Conservation (phyloP, 2,888 invertebrate species). For the Caradrina kadenii region DNA sequence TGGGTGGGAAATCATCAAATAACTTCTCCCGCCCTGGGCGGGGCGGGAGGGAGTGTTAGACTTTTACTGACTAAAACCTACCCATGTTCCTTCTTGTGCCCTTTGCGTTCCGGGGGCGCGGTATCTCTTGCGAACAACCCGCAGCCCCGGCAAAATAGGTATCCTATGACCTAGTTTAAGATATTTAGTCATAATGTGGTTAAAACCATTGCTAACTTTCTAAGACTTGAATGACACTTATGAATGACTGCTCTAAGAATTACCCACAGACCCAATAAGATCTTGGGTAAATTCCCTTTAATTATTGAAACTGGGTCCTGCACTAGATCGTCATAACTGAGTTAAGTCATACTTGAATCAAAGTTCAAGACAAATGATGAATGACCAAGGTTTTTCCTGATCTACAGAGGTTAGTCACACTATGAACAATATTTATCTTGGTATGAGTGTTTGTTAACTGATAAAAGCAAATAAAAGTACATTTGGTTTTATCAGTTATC, state of each 20-base stretch:
- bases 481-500: too few relatives aligned
- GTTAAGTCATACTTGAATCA: constrained; percentile 12
- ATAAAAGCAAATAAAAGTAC: constrained; percentile 5
- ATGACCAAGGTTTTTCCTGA: constrained; percentile 10
- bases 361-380: constrained; percentile 10
- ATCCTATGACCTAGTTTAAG: constrained; percentile 25
- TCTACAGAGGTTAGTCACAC: constrained; percentile 4
- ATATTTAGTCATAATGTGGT: constrained; percentile 27
- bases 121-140: too few relatives aligned
- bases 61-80: too few relatives aligned
- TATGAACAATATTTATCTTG: constrained; percentile 7
- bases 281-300: constrained; percentile 22
- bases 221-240: constrained; percentile 31
- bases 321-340: neutral
- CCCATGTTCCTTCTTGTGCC: too few relatives aligned
- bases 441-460: constrained; percentile 6
- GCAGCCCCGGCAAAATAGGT: too few relatives aligned
- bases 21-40: too few relatives aligned
- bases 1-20: too few relatives aligned
- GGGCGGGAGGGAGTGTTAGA: too few relatives aligned
- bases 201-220: constrained; percentile 15
- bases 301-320: neutral
- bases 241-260: constrained; percentile 9
- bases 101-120: too few relatives aligned
- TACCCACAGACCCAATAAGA: constrained; percentile 18